phyloP scores from a whole-genome alignment of 1,140 invertebrate species.

The Drosophila paulistorum region DNA sequence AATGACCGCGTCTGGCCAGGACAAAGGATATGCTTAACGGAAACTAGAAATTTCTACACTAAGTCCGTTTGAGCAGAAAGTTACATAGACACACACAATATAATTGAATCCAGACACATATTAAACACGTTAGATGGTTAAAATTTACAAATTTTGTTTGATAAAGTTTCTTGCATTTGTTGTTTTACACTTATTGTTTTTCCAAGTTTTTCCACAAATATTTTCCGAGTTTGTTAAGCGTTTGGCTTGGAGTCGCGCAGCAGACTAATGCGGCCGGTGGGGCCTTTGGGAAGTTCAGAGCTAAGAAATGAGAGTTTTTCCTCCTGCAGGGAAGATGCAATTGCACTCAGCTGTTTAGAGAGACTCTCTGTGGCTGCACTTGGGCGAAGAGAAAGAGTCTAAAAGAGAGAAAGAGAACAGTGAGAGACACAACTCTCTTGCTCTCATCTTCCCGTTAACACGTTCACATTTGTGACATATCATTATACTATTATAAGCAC shows the following conservation, averaged over 20 bases:
- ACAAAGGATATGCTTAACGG: background rate
- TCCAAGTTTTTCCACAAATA: background rate
- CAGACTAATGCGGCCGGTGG: slow-evolving; percentile 69
- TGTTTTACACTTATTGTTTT: slow-evolving; percentile 10
- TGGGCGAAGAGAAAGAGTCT: slow-evolving; percentile 20
- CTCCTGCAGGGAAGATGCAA: slow-evolving; percentile 36
- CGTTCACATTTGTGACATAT: slow-evolving; percentile 53
- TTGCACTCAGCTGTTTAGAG: slow-evolving; percentile 13
- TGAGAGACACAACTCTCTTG: background rate
- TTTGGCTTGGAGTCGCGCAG: slow-evolving; percentile 66
- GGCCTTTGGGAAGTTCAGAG: slow-evolving; percentile 45
- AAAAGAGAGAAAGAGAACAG: background rate
- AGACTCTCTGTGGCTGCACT: slow-evolving; percentile 54
- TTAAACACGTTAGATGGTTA: background rate
- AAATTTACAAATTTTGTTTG: slow-evolving; percentile 10
- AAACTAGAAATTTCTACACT: background rate
- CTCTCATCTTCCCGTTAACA: slow-evolving; percentile 28
- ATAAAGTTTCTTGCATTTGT: slow-evolving; percentile 41
- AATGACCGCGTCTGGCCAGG: slow-evolving; percentile 31
- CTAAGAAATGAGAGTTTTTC: slow-evolving; percentile 34
- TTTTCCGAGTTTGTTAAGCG: slow-evolving; percentile 34
- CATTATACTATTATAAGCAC: slow-evolving; percentile 70
- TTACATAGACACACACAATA: no score
- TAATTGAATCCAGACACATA: background rate
- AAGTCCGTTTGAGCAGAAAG: no score